Conservation (phyloP, 2,113 vertebrate genomes). For the Trogon surrucura region DNA sequence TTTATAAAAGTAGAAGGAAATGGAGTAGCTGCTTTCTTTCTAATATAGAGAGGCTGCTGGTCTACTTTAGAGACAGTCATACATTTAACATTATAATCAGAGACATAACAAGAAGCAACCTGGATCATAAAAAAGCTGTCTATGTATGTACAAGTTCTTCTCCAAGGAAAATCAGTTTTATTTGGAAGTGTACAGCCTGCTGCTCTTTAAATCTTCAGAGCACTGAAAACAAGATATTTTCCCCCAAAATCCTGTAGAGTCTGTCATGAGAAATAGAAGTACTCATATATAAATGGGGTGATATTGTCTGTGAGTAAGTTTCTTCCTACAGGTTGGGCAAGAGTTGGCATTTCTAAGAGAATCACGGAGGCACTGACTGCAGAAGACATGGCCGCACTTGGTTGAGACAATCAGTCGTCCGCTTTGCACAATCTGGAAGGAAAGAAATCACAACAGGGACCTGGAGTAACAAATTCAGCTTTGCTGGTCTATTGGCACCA, state of each 20-base stretch:
- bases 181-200: constrained; percentile 46
- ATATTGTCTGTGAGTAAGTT: constrained; percentile 90
- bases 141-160: not conserved
- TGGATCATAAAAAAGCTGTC: constrained; percentile 52
- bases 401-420: constrained; percentile 93
- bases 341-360: constrained; percentile 86
- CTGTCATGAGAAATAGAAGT: constrained; percentile 45
- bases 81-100: not conserved
- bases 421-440: constrained; percentile 87
- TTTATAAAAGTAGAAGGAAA: constrained; percentile 37
- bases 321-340: constrained; percentile 94
- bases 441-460: not conserved
- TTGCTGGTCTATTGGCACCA: not conserved
- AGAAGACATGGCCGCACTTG: constrained; percentile 95
- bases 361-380: constrained; percentile 93
- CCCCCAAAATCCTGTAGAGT: constrained; percentile 28
- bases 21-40: constrained; percentile 14
- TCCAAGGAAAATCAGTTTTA: not conserved
- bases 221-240: constrained; percentile 5
- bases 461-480: not conserved
- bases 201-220: constrained; percentile 47
- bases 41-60: not conserved
- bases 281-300: constrained; percentile 95
- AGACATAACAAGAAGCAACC: constrained; percentile 17
- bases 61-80: not conserved